These are phyloP conservation scores for Eristalis tenax DNA, from an alignment of 2,888 invertebrate genomes.

Conservation along the genomic window DNA sequence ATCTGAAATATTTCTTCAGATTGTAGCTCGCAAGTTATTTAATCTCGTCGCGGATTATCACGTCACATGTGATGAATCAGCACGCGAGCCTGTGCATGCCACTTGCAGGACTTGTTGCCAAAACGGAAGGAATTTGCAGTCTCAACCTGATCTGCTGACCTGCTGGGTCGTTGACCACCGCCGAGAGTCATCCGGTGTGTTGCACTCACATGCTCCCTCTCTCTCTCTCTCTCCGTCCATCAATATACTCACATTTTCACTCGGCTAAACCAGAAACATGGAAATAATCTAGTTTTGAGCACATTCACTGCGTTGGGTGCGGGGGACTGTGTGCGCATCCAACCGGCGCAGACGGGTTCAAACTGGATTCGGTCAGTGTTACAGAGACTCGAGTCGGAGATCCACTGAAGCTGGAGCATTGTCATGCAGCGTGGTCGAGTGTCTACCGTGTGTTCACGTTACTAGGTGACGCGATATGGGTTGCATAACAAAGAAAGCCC, in stretches of 20 bases:
- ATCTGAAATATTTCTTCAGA: background rate
- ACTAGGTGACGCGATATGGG: background rate
- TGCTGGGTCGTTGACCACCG: background rate
- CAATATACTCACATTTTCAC: background rate
- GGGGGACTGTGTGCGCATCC: background rate
- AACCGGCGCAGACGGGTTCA: background rate
- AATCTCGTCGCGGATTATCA: background rate
- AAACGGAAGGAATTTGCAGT: background rate
- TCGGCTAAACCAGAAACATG: background rate
- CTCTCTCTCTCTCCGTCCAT: too few relatives aligned
- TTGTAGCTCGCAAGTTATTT: background rate
- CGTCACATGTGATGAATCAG: background rate
- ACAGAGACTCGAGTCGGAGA: background rate
- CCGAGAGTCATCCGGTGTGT: background rate
- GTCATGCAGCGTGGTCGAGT: background rate
- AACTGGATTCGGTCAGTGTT: constrained; percentile 8
- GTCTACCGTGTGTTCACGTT: background rate
- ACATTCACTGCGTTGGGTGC: background rate
- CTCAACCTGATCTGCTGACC: background rate
- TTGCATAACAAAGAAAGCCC: background rate
- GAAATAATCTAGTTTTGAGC: background rate
- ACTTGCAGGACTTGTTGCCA: background rate
- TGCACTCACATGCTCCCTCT: background rate
- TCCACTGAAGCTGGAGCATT: background rate
- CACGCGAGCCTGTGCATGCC: background rate